Base-by-base conservation (phyloP, 2,113 vertebrate species). In the Poecilia latipinna region DNA sequence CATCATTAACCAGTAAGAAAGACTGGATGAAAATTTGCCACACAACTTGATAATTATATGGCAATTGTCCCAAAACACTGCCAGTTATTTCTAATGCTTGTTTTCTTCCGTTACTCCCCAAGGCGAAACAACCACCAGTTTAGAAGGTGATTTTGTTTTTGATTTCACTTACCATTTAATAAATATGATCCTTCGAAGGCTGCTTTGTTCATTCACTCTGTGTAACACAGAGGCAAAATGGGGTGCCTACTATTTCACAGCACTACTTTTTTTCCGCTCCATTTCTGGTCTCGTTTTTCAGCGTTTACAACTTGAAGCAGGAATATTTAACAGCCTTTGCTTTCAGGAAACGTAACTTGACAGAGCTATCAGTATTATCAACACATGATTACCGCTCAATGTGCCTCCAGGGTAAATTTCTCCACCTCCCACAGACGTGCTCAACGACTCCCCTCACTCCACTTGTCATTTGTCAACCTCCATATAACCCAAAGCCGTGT, bases 381-480 rank as follows among this genome's bases (percentile, higher is more conserved):
- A 68, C 48, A 31, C 6, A 8, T 12, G 13, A 5, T 54, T n/a
- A 73, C 62, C 28, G 11, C 61, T 72, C 13, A 44, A n/a, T 12
- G 24, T 22, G 29, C 37, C 39, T 61, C 54, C 11, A 13, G 42
- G 4, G 6, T 22, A 64, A 12, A 17, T 37, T 57, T 67, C 39
- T 63, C 37, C 35, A 22, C 19, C 81, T 78, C 61, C 80, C 0
- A 1, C 74, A 24, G 74, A 68, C 72, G 65, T 10, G 63, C 69
- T 60, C 1, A 79, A 66, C 22, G 70, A 76, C 44, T 78, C 65
- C 17, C 33, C 19, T 48, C 35, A 3, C 70, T 62, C 62, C 62
- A n/a, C 77, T 71, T 54, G 0, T 68, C 81, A 75, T 75, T 60
- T 44, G 7, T 71, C 62, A 71, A 12, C 77, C 75, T 85, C 77